A percentile compares a stretch with the other conserved stretches of the same genome.
phyloP scores from a whole-genome alignment of 2,113 vertebrate species.

The Cebidichthys violaceus region DNA sequence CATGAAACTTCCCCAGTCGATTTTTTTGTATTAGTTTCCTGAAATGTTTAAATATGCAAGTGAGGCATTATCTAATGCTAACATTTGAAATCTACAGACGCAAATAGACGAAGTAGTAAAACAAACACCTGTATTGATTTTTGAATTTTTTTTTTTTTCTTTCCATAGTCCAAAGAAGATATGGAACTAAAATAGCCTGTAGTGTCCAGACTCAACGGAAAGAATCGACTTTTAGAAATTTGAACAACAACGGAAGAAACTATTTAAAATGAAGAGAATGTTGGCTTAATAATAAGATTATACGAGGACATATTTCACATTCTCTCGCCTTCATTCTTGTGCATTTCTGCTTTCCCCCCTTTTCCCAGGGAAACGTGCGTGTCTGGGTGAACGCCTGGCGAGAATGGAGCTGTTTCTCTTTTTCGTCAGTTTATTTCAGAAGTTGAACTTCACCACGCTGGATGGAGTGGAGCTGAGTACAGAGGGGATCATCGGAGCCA shows the following conservation, averaged over 20 bases:
- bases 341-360: not conserved
- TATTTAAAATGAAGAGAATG: too few species aligned
- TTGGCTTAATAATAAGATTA: not conserved
- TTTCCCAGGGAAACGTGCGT: constrained; percentile 84
- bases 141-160: not conserved
- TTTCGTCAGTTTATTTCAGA: constrained; percentile 86
- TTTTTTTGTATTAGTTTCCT: too few species aligned
- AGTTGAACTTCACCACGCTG: constrained; percentile 82
- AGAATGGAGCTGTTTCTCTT: constrained; percentile 89
- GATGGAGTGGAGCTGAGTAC: constrained; percentile 64
- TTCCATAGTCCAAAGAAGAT: not conserved
- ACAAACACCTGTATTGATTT: not conserved
- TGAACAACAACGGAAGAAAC: not conserved
- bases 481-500: constrained; percentile 46
- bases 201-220: not conserved
- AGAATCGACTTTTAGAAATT: not conserved
- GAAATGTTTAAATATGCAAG: too few species aligned
- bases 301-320: not conserved
- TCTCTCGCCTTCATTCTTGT: not conserved
- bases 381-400: constrained; percentile 87
- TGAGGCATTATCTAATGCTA: not conserved
- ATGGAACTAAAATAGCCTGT: too few species aligned
- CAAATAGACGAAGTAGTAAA: not conserved
- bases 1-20: too few species aligned
- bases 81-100: not conserved